Conservation (phyloP, 2,113 vertebrate species). For the Ceyx margarethae region DNA sequence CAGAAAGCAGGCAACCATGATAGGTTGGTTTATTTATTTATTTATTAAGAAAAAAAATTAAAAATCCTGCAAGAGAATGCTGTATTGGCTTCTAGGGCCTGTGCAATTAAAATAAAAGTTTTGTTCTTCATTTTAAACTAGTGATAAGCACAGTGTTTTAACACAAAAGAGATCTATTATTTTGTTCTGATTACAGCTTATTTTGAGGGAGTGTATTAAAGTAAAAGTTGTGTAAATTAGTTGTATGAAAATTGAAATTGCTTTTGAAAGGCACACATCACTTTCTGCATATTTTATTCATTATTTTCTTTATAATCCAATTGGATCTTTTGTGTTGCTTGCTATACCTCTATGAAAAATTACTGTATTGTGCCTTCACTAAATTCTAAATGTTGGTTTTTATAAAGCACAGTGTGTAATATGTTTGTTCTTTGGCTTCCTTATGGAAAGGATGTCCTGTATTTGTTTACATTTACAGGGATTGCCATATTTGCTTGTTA, state of each 20-base stretch:
- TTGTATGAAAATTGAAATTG: not conserved
- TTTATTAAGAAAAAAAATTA: not conserved
- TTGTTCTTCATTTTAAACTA: not conserved
- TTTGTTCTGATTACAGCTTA: not conserved
- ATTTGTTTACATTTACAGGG: not conserved
- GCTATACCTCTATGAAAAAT: not conserved
- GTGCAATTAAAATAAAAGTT: not conserved
- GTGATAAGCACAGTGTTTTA: not conserved
- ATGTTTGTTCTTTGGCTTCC: constrained; percentile 42
- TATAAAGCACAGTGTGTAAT: not conserved
- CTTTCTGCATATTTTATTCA: not conserved
- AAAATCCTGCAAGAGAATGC: rapidly evolving
- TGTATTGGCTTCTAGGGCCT: not conserved
- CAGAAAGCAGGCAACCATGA: not conserved
- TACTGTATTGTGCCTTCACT: not conserved
- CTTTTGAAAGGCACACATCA: not conserved
- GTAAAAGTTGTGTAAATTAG: not conserved
- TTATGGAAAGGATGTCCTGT: constrained; percentile 32
- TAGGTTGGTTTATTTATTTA: not conserved
- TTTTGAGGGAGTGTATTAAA: not conserved
- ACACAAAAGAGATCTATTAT: not conserved
- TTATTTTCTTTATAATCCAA: not conserved
- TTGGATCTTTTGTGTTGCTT: not conserved
- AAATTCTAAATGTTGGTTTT: not conserved
- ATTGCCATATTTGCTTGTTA: not conserved